Evolutionary conservation across 2,113 vertebrate species (phyloP).

Genomic region (Gulo gulo): DNA sequence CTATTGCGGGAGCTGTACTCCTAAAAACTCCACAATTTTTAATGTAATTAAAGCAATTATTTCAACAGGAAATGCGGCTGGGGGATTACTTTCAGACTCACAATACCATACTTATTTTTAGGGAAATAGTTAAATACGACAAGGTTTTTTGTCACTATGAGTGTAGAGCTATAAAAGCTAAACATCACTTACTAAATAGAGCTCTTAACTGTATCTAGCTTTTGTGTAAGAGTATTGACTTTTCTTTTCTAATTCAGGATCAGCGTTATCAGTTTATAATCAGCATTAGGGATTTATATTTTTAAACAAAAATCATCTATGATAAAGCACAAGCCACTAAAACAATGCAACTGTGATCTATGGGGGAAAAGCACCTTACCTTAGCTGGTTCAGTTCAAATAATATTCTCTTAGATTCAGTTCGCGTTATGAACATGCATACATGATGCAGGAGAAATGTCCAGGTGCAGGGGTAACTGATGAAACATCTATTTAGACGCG

Average conservation of each 20-base stretch:
- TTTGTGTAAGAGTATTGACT: neutral
- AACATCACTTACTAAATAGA: conserved; percentile 23
- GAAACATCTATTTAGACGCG: neutral
- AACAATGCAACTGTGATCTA: neutral
- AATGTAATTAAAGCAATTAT: conserved; percentile 15
- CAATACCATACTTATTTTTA: conserved; percentile 40
- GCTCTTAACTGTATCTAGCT: conserved; percentile 41
- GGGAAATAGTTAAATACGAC: conserved; percentile 36
- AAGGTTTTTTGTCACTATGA: conserved; percentile 26
- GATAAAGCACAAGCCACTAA: neutral
- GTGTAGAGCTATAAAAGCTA: conserved; percentile 36
- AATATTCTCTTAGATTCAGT: neutral
- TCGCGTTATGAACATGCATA: neutral
- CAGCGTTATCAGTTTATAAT: neutral
- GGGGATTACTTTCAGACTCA: conserved; percentile 25
- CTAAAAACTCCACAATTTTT: neutral
- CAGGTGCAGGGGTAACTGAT: neutral
- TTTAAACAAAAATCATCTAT: neutral
- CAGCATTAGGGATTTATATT: neutral
- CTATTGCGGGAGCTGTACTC: neutral
- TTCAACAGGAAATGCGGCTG: neutral
- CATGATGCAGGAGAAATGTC: neutral
- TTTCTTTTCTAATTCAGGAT: conserved; percentile 12
- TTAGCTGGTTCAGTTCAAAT: neutral
- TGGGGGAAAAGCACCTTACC: neutral